Evolutionary conservation across 2,113 vertebrate genomes (phyloP), one percentile per base, ranked within the genome.

Genomic region (Chaetodon auriga): DNA sequence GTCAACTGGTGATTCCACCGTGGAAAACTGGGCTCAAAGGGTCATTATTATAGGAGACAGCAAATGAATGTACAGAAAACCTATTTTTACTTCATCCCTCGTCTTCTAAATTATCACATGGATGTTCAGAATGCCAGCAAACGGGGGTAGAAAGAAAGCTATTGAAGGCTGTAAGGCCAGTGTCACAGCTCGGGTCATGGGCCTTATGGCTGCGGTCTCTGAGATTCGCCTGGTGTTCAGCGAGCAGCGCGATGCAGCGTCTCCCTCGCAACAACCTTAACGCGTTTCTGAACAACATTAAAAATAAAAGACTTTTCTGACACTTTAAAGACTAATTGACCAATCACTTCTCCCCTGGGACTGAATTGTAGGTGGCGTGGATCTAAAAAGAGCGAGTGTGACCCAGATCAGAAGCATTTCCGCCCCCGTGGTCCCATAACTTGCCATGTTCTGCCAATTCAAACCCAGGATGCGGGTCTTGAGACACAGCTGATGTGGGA

Each of bases 21-120:
- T 55, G 76, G 81, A 88, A 89, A 90, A 84, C 70, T 76, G 64
- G 63, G 41, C 73, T 83, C 69, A 71, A 72, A 64, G 71, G 55
- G 12, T 53, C 71, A 71, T 68, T 80, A 90, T 91, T 86, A 85
- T 13, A 77, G 23, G 38, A 53, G 80, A 85, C 51, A 81, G 82
- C 41, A 74, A 82, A 73, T 61, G 19, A 48, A 69, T 43, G 53
- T n/a, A 73, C 19, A 83, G 54, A 78, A 69, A 43, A 38, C 25
- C n/a, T 53, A 25, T 38, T 81, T 84, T 76, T 54, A 36, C 41
- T 51, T 64, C 57, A 23, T 25, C 30, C 35, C 43, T 68, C 75
- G 46, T 68, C 54, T 49, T 80, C 69, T 55, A 35, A 78, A 72
- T 61, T 41, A 78, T 81, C 61, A 43, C 46, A 68, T 43, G 54